These are phyloP conservation scores for Ooceraea biroi DNA, from an alignment of 1,140 invertebrate species.

Conservation along the genomic window DNA sequence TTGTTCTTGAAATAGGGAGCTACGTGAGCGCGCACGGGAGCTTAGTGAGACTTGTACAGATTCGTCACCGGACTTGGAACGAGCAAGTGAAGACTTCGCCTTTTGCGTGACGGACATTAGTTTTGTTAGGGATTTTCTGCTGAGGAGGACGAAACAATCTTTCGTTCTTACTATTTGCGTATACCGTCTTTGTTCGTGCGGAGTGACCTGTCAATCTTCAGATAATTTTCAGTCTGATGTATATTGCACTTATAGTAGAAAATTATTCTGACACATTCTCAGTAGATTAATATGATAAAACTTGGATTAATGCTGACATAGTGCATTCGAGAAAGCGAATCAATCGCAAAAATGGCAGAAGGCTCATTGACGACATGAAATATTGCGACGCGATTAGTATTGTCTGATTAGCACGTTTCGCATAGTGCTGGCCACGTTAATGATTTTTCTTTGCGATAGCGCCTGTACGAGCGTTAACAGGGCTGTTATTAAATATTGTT, in stretches of 20 bases:
- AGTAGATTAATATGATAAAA: not conserved
- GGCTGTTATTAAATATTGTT: slow-evolving; percentile 61
- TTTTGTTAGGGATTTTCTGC: slow-evolving; percentile 50
- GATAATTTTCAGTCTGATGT: not conserved
- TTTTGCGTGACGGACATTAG: slow-evolving; percentile 27
- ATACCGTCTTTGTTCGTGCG: not conserved
- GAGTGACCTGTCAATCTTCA: not conserved
- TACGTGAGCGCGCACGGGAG: slow-evolving; percentile 25
- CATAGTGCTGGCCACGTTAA: slow-evolving; percentile 38
- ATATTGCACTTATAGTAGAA: too few species aligned
- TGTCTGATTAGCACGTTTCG: slow-evolving; percentile 42
- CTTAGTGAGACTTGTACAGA: slow-evolving; percentile 45
- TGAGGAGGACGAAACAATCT: not conserved
- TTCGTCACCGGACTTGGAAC: slow-evolving; percentile 62
- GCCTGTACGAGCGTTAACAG: slow-evolving; percentile 11
- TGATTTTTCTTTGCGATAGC: slow-evolving; percentile 23
- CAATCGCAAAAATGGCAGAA: not conserved
- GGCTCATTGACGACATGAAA: slow-evolving; percentile 32
- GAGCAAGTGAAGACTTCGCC: slow-evolving; percentile 16
- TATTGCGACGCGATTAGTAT: slow-evolving; percentile 36
- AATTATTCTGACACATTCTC: too few species aligned
- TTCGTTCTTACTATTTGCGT: slow-evolving; percentile 15
- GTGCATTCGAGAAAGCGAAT: not conserved
- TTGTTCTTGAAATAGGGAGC: slow-evolving; percentile 61
- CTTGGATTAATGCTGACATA: not conserved